phyloP scores from a whole-genome alignment of 92 coral and sea anemone genomes.

The Porites cylindrica region DNA sequence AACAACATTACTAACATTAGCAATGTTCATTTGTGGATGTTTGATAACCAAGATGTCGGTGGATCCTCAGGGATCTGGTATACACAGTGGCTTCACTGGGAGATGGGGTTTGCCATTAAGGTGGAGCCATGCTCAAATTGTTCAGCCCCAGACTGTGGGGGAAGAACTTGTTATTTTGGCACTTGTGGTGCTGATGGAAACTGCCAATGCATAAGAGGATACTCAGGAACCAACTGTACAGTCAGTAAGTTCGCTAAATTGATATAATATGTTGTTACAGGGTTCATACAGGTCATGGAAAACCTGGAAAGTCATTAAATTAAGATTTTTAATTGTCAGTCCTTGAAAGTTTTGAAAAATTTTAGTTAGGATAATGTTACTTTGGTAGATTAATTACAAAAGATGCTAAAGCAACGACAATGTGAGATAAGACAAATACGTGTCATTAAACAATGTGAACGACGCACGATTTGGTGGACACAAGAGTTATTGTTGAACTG shows the following conservation, averaged over 20 bases:
- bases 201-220: constrained; percentile 94
- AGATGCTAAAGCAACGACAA: no score
- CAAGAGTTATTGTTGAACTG: no score
- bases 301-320: no score
- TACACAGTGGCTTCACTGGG: constrained; percentile 95
- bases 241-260: constrained; percentile 67
- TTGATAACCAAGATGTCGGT: constrained; percentile 82
- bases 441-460: no score
- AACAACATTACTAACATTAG: constrained; percentile 77
- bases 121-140: constrained; percentile 76
- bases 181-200: constrained; percentile 88
- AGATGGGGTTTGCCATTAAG: constrained; percentile 87
- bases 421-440: no score
- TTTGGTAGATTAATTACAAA: no score
- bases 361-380: no score
- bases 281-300: no score
- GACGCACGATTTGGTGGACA: no score
- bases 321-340: no score
- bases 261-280: not conserved
- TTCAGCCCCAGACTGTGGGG: constrained; percentile 52
- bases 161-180: constrained; percentile 93
- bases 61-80: constrained; percentile 90
- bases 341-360: no score
- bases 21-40: constrained; percentile 94
- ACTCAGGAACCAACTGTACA: constrained; percentile 88